Evolutionary conservation across 30 jellyfish, hydroid and myxozoan genomes (phyloP), one percentile per base, ranked within the genome.

Genomic region (Rhopilema esculentum): DNA sequence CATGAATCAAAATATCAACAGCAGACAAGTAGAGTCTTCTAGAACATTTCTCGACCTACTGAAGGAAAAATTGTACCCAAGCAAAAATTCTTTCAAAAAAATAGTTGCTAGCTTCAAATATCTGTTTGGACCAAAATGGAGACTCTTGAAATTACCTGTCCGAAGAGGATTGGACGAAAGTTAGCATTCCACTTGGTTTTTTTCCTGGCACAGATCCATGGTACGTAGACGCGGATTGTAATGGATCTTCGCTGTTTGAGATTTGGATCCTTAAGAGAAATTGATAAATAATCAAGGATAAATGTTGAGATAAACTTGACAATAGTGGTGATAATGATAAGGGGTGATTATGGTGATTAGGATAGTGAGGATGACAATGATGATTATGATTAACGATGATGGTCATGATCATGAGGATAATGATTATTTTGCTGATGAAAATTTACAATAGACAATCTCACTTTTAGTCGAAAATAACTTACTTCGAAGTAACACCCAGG

Each of bases 111-210:
- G n/a, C n/a, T n/a, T n/a, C n/a, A n/a, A n/a, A n/a, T n/a, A n/a
- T n/a, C n/a, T n/a, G n/a, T n/a, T n/a, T n/a, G n/a, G n/a, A n/a
- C n/a, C n/a, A n/a, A n/a, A n/a, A n/a, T n/a, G n/a, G n/a, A n/a
- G n/a, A n/a, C n/a, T n/a, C n/a, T n/a, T n/a, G n/a, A n/a, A n/a
- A n/a, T n/a, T 66, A 92, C 98, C 96, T 92, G 6, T 69, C 61
- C 0, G 88, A 90, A 19, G 96, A 90, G 19, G 88, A 72, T 70
- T 92, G 98, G 65, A 92, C 69, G 8, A 93, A 82, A 66, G 76
- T 96, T 0, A 92, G 91, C 21, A 78, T 19, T 22, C 96, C 96
- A 40, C 78, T 79, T 28, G 97, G 97, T 50, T 72, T 74, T 33
- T 79, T 67, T 25, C 86, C 93, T 0, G 79, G 89, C 27, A 76